These are phyloP conservation scores for Eristalinus sepulchralis DNA, from an alignment of 2,888 invertebrate genomes.

Conservation along the genomic window DNA sequence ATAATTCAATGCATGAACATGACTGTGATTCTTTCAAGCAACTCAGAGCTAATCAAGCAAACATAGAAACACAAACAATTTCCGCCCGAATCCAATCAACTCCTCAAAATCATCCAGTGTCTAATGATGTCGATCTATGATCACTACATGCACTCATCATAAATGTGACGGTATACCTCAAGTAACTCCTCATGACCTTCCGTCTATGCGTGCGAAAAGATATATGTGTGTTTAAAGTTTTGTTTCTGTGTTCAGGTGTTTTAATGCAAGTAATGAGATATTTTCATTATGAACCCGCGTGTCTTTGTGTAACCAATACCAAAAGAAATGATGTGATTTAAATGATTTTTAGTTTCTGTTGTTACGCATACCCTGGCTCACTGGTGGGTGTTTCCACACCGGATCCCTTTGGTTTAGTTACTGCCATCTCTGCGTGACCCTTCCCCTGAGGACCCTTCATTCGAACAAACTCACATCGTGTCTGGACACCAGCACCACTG, in stretches of 20 bases:
- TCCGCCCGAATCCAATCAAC: not conserved
- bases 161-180: constrained; percentile 50
- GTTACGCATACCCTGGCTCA: constrained; percentile 86
- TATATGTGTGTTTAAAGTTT: constrained; percentile 29
- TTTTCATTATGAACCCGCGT: not conserved
- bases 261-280: not conserved
- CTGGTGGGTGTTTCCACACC: constrained; percentile 97
- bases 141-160: constrained; percentile 31
- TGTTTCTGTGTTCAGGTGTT: constrained; percentile 5
- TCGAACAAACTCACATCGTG: constrained; percentile 96
- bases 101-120: not conserved
- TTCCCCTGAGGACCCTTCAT: constrained; percentile 99
- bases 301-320: not conserved
- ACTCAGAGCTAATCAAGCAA: not conserved
- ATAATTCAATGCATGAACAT: not conserved
- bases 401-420: constrained; percentile 94
- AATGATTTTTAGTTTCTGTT: not conserved
- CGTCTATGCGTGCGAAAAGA: constrained; percentile 59
- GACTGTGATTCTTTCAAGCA: not conserved
- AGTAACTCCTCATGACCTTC: constrained; percentile 54
- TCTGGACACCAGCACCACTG: constrained; percentile 86
- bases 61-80: not conserved
- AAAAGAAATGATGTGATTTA: not conserved
- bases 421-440: constrained; percentile 98
- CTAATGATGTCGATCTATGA: not conserved